Percentiles rank a stretch among this genome's conserved stretches.
Conservation (phyloP, 2,888 invertebrate genomes). For the Trissolcus japonicus region DNA sequence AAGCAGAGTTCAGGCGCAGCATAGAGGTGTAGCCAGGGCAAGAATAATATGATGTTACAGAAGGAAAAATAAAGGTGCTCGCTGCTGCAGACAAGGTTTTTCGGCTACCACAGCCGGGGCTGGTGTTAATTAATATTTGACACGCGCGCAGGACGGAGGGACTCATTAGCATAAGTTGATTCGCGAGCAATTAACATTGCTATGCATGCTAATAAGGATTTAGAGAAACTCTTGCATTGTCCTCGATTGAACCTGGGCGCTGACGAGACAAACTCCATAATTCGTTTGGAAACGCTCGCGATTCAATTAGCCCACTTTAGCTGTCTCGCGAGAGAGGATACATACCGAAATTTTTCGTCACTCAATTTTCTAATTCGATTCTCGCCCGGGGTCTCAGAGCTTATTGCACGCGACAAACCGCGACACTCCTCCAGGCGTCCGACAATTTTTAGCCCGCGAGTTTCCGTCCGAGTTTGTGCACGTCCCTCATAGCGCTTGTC, state of each 20-base stretch:
- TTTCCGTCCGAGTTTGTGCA: too few relatives aligned
- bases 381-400: slow-evolving; percentile 15
- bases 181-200: slow-evolving; percentile 57
- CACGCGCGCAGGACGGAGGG: slow-evolving; percentile 53
- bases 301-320: slow-evolving; percentile 42
- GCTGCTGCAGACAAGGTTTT: slow-evolving; percentile 41
- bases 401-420: slow-evolving; percentile 16
- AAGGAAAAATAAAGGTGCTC: slow-evolving; percentile 44
- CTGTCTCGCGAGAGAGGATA: slow-evolving; percentile 22
- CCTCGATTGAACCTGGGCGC: slow-evolving; percentile 44
- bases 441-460: neutral
- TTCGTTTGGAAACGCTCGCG: slow-evolving; percentile 43
- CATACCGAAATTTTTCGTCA: slow-evolving; percentile 15
- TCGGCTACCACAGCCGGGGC: slow-evolving; percentile 38
- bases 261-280: slow-evolving; percentile 46
- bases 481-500: too few relatives aligned
- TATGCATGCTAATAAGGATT: slow-evolving; percentile 58
- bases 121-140: slow-evolving; percentile 59
- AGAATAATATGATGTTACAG: slow-evolving; percentile 40
- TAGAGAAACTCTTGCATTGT: slow-evolving; percentile 52
- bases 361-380: slow-evolving; percentile 49
- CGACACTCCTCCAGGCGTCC: neutral
- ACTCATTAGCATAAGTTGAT: slow-evolving; percentile 58
- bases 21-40: slow-evolving; percentile 16
- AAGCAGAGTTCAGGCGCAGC: slow-evolving; percentile 45